Percentiles rank a stretch among this genome's conserved stretches.
phyloP scores from a whole-genome alignment of 1,140 invertebrate genomes.

The Colletes gigas region DNA sequence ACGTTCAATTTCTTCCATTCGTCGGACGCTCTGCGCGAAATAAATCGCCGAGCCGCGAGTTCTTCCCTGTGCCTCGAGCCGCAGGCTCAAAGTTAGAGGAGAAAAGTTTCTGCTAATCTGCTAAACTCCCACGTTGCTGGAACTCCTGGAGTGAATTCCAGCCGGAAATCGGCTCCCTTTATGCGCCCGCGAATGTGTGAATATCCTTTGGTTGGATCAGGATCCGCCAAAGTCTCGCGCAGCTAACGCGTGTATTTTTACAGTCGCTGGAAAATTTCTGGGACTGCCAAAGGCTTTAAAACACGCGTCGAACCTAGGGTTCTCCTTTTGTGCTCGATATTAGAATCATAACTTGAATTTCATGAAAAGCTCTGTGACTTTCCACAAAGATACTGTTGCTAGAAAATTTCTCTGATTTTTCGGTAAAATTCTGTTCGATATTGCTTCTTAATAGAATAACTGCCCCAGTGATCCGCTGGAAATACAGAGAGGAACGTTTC shows the following conservation, averaged over 20 bases:
- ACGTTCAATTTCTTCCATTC: not conserved
- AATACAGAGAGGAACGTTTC: too few species aligned
- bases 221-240: not conserved
- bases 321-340: too few species aligned
- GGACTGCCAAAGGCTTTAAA: not conserved
- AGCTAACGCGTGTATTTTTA: not conserved
- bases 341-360: too few species aligned
- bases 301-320: too few species aligned
- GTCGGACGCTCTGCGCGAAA: not conserved
- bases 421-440: too few species aligned
- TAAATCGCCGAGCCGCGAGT: not conserved
- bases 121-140: not conserved
- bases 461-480: too few species aligned
- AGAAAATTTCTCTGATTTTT: too few species aligned
- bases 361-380: too few species aligned
- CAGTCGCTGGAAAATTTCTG: not conserved
- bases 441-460: too few species aligned
- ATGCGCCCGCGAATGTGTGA: not conserved
- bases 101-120: slow-evolving; percentile 15
- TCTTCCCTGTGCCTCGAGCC: not conserved
- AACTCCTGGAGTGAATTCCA: not conserved
- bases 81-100: not conserved
- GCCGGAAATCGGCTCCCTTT: not conserved
- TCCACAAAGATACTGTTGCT: too few species aligned
- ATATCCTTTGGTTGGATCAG: not conserved